Evolutionary conservation across 2,888 invertebrate species (phyloP).

Genomic region (Fragum whitleyi): DNA sequence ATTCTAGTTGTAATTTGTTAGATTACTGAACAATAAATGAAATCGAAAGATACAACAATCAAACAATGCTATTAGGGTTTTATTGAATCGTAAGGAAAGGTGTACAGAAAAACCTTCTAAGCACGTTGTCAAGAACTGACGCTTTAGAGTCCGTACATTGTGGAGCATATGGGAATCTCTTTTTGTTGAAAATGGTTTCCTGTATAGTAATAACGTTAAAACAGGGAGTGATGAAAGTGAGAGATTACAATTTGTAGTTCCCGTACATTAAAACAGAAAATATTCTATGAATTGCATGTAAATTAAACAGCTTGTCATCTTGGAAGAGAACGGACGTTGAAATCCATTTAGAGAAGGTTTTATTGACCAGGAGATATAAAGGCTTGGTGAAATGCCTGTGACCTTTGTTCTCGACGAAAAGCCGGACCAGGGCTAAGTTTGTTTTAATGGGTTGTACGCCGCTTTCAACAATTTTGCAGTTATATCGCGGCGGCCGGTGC

Average conservation of each 20-base stretch:
- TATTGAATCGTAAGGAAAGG: constrained; percentile 24
- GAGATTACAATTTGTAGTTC: constrained; percentile 41
- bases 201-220: constrained; percentile 22
- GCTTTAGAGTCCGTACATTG: constrained; percentile 15
- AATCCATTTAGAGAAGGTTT: constrained; percentile 42
- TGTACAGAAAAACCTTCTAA: constrained; percentile 32
- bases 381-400: constrained; percentile 53
- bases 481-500: no score
- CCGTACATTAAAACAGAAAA: constrained; percentile 31
- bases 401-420: constrained; percentile 57
- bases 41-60: constrained; percentile 6
- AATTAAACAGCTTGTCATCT: constrained; percentile 51
- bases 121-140: constrained; percentile 19
- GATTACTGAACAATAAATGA: constrained; percentile 18
- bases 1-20: constrained; percentile 19
- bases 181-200: no score
- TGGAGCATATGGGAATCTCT: constrained; percentile 49
- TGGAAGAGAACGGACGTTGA: constrained; percentile 53
- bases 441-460: no score
- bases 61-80: constrained; percentile 15
- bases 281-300: constrained; percentile 48
- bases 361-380: constrained; percentile 54
- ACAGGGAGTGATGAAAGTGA: not conserved
- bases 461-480: no score
- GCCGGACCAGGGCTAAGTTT: constrained; percentile 59